Evolutionary conservation across 2,888 invertebrate genomes (phyloP).

Genomic region (Chorisops tibialis): DNA sequence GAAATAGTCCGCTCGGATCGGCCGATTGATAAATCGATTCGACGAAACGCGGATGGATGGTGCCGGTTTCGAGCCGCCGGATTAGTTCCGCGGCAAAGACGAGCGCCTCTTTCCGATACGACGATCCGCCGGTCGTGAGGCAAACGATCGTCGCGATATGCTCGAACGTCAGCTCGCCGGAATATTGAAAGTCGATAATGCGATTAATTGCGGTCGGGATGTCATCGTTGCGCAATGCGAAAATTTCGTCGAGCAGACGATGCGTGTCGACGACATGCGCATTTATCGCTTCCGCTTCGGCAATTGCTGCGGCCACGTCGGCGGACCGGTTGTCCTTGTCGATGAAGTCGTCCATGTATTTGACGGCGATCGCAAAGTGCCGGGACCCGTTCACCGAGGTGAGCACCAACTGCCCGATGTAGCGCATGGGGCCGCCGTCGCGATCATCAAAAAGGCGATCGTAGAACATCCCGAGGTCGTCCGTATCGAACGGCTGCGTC

Average conservation of each 20-base stretch:
- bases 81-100: not conserved
- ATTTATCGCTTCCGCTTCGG: not conserved
- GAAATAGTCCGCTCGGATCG: not conserved
- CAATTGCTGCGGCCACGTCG: too few relatives aligned
- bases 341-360: not conserved
- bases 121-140: too few relatives aligned
- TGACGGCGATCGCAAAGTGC: not conserved
- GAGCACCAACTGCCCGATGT: not conserved
- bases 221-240: slow-evolving; percentile 1
- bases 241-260: slow-evolving; percentile 9
- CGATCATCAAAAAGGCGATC: not conserved
- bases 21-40: not conserved
- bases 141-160: not conserved
- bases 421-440: not conserved
- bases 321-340: not conserved
- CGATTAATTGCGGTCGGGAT: slow-evolving; percentile 19
- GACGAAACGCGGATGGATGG: not conserved
- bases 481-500: not conserved
- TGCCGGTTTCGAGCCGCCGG: not conserved
- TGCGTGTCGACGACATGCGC: too few relatives aligned
- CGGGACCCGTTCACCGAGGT: not conserved
- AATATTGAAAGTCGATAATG: not conserved
- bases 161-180: not conserved
- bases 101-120: not conserved
- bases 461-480: not conserved